phyloP scores from a whole-genome alignment of 2,888 invertebrate genomes.

The Cerastis rubricosa region DNA sequence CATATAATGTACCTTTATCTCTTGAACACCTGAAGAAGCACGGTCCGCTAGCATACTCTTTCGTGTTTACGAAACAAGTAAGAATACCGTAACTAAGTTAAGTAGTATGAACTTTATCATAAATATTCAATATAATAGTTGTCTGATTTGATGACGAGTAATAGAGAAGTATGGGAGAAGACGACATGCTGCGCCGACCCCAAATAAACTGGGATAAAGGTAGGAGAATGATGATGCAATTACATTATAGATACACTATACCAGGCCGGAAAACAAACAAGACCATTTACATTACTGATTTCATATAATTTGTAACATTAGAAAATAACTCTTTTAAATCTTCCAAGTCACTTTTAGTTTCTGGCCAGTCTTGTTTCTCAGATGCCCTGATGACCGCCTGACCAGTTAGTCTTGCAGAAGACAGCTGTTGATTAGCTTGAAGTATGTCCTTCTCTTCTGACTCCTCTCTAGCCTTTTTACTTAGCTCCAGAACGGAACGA shows the following conservation, averaged over 20 bases:
- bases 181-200: background rate
- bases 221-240: too few relatives aligned
- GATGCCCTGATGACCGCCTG: slow-evolving; percentile 90
- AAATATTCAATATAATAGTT: too few relatives aligned
- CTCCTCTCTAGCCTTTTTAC: slow-evolving; percentile 88
- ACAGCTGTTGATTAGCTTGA: slow-evolving; percentile 90
- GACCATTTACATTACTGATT: slow-evolving; percentile 79
- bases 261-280: slow-evolving; percentile 54
- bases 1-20: background rate
- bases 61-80: background rate
- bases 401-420: slow-evolving; percentile 90
- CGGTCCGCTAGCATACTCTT: background rate
- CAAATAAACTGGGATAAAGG: background rate
- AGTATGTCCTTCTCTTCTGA: slow-evolving; percentile 86
- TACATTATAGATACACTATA: background rate
- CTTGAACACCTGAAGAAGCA: background rate
- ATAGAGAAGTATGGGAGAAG: background rate
- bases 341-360: slow-evolving; percentile 78
- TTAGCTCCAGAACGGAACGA: slow-evolving; percentile 90
- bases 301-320: slow-evolving; percentile 85
- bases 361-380: slow-evolving; percentile 86
- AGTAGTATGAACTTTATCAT: background rate
- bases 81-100: background rate
- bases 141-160: background rate
- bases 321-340: slow-evolving; percentile 78